Evolutionary conservation across 1,140 invertebrate species (phyloP).

Genomic region (Pseudobourletiella spinata): DNA sequence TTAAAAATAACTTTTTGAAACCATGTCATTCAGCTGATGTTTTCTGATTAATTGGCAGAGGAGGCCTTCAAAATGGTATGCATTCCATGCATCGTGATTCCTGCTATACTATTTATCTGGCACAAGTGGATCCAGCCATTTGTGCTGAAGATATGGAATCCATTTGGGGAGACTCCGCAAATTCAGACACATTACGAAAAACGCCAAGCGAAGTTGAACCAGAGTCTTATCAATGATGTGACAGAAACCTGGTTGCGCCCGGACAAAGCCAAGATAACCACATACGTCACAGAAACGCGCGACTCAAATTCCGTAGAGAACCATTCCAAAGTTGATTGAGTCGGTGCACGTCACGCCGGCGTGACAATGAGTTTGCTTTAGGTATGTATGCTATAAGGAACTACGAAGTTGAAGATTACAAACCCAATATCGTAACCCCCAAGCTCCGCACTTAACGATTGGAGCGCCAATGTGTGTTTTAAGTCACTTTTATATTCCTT

Average conservation of each 20-base stretch:
- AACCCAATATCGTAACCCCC: not conserved
- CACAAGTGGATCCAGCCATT: constrained; percentile 65
- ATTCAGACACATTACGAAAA: not conserved
- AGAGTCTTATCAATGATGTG: not conserved
- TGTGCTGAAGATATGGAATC: constrained; percentile 63
- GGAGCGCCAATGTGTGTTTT: too few relatives aligned
- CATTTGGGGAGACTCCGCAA: constrained; percentile 47
- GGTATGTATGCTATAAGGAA: not conserved
- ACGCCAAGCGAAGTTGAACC: not conserved
- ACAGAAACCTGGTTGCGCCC: not conserved
- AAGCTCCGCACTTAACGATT: too few relatives aligned
- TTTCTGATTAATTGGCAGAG: too few relatives aligned
- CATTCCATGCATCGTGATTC: constrained; percentile 66
- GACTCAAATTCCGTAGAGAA: not conserved
- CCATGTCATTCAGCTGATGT: too few relatives aligned
- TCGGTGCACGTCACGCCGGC: not conserved
- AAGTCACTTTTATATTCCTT: too few relatives aligned
- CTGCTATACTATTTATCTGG: constrained; percentile 62
- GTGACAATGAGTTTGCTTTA: not conserved
- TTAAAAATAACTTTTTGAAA: too few relatives aligned
- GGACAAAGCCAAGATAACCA: not conserved
- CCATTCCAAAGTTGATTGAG: not conserved
- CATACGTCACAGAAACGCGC: not conserved
- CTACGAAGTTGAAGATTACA: not conserved
- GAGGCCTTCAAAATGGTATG: constrained; percentile 61